Evolutionary conservation across 2,113 vertebrate genomes (phyloP).

Genomic region (Ovis canadensis): DNA sequence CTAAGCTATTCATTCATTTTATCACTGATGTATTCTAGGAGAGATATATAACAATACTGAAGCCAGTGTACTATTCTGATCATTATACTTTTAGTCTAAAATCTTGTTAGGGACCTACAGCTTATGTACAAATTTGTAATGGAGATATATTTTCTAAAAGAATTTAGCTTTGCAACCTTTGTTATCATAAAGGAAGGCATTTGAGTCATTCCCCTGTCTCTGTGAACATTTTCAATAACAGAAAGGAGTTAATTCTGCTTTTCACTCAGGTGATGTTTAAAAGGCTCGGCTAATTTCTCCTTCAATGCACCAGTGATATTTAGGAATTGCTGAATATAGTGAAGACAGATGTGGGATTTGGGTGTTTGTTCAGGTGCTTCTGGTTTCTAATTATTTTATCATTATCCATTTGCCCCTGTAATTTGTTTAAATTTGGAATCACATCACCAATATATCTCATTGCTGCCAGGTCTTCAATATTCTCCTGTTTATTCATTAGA

Average conservation of each 20-base stretch:
- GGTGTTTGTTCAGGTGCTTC: conserved; percentile 15
- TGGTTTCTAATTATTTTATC: conserved; percentile 42
- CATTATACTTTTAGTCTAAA: conserved; percentile 15
- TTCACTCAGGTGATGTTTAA: neutral
- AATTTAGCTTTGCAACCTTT: neutral
- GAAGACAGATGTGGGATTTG: conserved; percentile 21
- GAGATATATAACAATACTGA: neutral
- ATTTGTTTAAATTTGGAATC: conserved; percentile 49
- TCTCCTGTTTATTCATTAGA: neutral
- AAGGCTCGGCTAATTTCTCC: neutral
- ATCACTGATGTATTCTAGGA: neutral
- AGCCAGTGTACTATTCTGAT: neutral
- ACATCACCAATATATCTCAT: neutral
- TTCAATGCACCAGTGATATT: neutral
- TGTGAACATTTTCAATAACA: neutral
- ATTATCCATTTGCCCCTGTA: neutral
- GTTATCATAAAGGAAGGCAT: neutral
- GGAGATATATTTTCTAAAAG: neutral
- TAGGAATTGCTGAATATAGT: neutral
- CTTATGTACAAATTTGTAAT: conserved; percentile 26
- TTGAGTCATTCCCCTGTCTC: neutral
- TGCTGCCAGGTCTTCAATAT: neutral
- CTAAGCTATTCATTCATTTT: neutral
- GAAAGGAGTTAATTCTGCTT: neutral
- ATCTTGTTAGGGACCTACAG: neutral